Conservation (phyloP, 2,888 invertebrate species). For the Malthinus seriepunctatus region DNA sequence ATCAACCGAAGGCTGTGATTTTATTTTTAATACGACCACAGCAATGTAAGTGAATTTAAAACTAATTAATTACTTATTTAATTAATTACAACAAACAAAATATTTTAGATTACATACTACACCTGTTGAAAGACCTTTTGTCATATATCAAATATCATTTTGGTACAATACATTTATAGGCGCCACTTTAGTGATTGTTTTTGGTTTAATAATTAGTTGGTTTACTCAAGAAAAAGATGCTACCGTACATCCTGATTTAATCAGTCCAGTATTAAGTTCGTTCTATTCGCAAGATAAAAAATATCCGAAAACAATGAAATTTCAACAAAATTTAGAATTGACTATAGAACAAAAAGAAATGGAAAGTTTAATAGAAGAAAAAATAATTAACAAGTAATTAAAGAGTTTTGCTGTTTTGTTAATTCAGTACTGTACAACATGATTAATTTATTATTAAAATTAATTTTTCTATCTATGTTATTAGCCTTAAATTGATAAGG, state of each 20-base stretch:
- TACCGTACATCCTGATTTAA: slow-evolving; percentile 63
- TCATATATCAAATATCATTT: slow-evolving; percentile 68
- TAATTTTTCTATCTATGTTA: too few relatives aligned
- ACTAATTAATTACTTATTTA: not conserved
- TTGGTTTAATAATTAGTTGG: slow-evolving; percentile 66
- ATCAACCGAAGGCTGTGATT: not conserved
- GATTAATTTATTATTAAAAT: too few relatives aligned
- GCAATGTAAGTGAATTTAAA: not conserved
- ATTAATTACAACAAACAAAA: not conserved
- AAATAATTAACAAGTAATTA: too few relatives aligned
- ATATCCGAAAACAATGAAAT: not conserved
- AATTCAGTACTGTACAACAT: too few relatives aligned
- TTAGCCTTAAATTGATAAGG: too few relatives aligned
- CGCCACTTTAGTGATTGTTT: slow-evolving; percentile 60
- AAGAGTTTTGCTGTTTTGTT: too few relatives aligned
- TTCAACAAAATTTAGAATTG: too few relatives aligned
- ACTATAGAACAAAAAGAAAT: too few relatives aligned
- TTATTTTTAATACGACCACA: not conserved
- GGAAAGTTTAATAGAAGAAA: too few relatives aligned
- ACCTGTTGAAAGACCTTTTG: slow-evolving; percentile 48
- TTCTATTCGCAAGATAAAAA: not conserved
- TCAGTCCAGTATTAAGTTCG: slow-evolving; percentile 53
- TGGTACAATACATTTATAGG: slow-evolving; percentile 71
- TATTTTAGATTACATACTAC: not conserved
- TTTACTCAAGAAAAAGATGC: slow-evolving; percentile 60